These are phyloP conservation scores for Epicauta chinensis DNA, from an alignment of 1,140 invertebrate species.

Conservation along the genomic window DNA sequence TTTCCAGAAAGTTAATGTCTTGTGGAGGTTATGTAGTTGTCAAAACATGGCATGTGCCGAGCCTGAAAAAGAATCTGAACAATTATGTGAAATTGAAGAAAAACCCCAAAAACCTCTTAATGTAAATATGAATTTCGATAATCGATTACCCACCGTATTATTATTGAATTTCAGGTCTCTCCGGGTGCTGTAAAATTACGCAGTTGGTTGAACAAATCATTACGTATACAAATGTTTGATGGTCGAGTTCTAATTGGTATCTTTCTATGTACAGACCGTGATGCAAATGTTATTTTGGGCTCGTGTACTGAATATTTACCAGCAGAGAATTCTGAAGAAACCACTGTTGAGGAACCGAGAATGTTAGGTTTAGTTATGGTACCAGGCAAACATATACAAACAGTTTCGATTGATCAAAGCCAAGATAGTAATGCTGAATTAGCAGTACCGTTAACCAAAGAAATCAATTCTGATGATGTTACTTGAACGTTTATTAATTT, in stretches of 20 bases:
- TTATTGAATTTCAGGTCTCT: slow-evolving; percentile 40
- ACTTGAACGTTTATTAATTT: slow-evolving; percentile 7
- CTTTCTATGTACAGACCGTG: slow-evolving; percentile 87
- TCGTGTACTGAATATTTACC: slow-evolving; percentile 48
- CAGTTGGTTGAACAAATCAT: slow-evolving; percentile 77
- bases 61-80: no score
- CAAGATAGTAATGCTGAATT: slow-evolving; percentile 15
- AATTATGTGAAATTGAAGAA: no score
- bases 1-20: no score
- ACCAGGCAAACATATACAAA: slow-evolving; percentile 81
- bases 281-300: slow-evolving; percentile 87
- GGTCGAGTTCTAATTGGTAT: slow-evolving; percentile 79
- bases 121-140: no score
- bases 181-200: slow-evolving; percentile 54
- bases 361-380: slow-evolving; percentile 86
- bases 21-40: no score
- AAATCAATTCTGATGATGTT: slow-evolving; percentile 16
- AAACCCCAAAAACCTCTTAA: no score
- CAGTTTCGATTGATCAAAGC: slow-evolving; percentile 61
- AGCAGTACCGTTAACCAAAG: slow-evolving; percentile 10
- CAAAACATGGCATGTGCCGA: no score
- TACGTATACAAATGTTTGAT: slow-evolving; percentile 86
- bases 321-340: slow-evolving; percentile 19
- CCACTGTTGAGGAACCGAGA: slow-evolving; percentile 66
- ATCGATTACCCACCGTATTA: no score